These are phyloP conservation scores for Falco naumanni DNA, from an alignment of 2,797 vertebrate species.

Conservation along the genomic window DNA sequence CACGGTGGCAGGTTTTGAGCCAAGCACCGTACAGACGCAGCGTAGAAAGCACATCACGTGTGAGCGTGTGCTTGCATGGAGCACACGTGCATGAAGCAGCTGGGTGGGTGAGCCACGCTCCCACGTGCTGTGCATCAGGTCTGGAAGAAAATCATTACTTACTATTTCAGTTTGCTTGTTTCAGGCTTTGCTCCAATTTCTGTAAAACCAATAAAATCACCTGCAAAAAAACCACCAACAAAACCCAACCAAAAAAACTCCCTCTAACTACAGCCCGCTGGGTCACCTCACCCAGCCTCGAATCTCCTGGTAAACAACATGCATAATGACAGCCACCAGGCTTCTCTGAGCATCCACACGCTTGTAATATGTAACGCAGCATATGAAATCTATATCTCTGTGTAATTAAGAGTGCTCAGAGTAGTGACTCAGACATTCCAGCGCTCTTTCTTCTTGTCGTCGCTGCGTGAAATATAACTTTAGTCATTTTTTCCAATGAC, in stretches of 20 bases:
- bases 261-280: neutral
- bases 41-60: neutral
- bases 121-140: neutral
- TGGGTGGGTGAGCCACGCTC: neutral
- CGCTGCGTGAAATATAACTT: slow-evolving; percentile 67
- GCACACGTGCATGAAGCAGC: neutral
- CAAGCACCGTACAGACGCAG: neutral
- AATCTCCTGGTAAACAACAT: neutral
- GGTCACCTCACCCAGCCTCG: neutral
- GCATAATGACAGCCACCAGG: neutral
- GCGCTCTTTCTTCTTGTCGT: slow-evolving; percentile 64
- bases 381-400: neutral
- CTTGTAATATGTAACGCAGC: neutral
- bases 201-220: neutral
- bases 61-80: neutral
- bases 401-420: slow-evolving; percentile 66
- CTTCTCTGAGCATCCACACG: neutral
- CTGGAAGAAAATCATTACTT: neutral
- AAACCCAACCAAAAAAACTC: neutral
- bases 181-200: neutral
- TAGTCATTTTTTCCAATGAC: slow-evolving; percentile 78
- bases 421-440: slow-evolving; percentile 81
- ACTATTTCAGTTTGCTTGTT: neutral
- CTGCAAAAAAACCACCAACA: fast-evolving
- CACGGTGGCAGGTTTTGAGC: fast-evolving